Evolutionary conservation across 2,113 vertebrate species (phyloP), one percentile per base, ranked within the genome.

Genomic region (Nanger granti): DNA sequence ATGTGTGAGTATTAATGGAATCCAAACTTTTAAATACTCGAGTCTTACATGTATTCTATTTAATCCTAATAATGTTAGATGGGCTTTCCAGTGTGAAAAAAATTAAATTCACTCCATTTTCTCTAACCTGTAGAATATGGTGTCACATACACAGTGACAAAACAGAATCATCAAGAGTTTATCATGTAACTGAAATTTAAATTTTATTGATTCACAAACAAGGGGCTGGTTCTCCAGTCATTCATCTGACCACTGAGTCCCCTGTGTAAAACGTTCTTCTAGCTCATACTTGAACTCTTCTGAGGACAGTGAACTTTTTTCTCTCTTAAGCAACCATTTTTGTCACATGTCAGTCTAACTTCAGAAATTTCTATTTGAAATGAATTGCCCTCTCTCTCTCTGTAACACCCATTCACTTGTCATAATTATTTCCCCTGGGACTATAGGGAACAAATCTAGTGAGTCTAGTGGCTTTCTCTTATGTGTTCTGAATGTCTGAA

Each of bases 351-450:
- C 64, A 26, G 29, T 83, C 29, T 89, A 85, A 88, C 34, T 92
- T 84, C 73, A 57, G 69, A 80, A 93, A 93, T 97, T 55, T 97
- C 44, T 76, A 55, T 87, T 96, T 52, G 37, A 69, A 89, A 69
- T 24, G 7, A 88, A 31, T 83, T 73, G 12, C 20, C 95, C 28
- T 90, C 1, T 80, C 86, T 57, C 29, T 57, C 29, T 84, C 60
- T 96, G n/a, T 93, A 90, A 59, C 29, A 87, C 62, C 37, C 85
- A 89, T 5, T 88, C n/a, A 57, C 93, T 92, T 55, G 29, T 92
- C 69, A 69, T 89, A 87, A 83, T 95, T 82, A 60, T 87, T 95
- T 90, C 69, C 47, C n/a, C 52, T 41, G 34, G 10, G n/a, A 79
- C 79, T 87, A 2, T 80, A 57, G 83, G 93, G 80, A 87, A 83